Conservation (phyloP, 2,888 invertebrate species). For the Drosophila birchii region DNA sequence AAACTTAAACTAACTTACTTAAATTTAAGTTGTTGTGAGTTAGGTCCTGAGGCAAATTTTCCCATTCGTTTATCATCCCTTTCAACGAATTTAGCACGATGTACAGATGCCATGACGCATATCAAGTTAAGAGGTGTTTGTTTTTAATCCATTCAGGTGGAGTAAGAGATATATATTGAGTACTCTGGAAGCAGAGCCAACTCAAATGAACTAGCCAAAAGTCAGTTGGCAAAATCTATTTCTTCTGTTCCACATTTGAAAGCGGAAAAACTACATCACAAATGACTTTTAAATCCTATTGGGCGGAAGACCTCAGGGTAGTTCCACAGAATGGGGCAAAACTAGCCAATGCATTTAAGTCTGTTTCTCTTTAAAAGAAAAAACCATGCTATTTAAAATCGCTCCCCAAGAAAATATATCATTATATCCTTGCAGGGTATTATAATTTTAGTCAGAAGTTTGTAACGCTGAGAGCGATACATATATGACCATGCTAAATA, state of each 20-base stretch:
- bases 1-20: conserved; percentile 53
- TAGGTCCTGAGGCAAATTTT: neutral
- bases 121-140: conserved; percentile 34
- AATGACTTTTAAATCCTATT: neutral
- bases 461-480: no score
- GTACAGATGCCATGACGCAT: neutral
- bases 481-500: no score
- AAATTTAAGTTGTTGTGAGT: conserved; percentile 25
- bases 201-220: neutral
- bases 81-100: neutral
- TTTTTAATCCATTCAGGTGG: conserved; percentile 67
- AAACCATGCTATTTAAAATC: no score
- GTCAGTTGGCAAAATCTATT: neutral
- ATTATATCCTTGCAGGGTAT: no score
- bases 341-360: neutral
- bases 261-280: no score
- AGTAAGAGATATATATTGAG: conserved; percentile 45
- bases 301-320: neutral
- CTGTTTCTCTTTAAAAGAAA: neutral
- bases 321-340: neutral
- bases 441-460: no score
- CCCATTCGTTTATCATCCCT: conserved; percentile 1
- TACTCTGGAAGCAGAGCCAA: conserved; percentile 25
- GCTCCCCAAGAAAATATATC: no score
- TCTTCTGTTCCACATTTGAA: no score